Percentiles rank a stretch among this genome's conserved stretches.
Evolutionary conservation across 2,113 vertebrate species (phyloP).

Genomic region (Struthidea cinerea): DNA sequence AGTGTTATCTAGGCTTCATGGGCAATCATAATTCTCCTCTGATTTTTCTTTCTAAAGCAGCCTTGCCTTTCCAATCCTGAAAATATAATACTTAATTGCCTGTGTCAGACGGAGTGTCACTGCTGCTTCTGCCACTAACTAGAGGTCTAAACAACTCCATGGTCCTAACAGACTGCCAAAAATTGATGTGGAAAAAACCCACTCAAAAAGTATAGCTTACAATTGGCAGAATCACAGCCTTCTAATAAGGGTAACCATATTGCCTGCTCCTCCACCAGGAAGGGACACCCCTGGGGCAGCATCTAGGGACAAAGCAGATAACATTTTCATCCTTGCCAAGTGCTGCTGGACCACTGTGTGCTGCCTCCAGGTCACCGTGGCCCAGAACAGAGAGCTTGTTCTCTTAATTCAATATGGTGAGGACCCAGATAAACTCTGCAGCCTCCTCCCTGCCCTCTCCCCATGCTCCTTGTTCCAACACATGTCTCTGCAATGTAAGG

Average conservation of each 20-base stretch:
- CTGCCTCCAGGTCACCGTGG: accelerated
- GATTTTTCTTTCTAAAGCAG: background rate
- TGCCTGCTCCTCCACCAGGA: background rate
- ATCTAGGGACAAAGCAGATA: background rate
- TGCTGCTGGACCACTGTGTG: background rate
- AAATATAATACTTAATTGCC: background rate
- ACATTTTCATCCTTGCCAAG: background rate
- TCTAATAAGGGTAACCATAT: accelerated
- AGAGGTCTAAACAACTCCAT: background rate
- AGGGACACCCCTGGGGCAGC: background rate
- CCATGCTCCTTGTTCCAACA: background rate
- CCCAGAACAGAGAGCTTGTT: background rate
- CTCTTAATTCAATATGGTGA: background rate
- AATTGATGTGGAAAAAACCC: background rate
- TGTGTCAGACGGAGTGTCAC: background rate
- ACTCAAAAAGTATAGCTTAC: background rate
- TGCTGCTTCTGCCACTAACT: background rate
- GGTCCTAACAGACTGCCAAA: background rate
- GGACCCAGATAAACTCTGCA: background rate
- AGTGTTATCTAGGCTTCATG: background rate
- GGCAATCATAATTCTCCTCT: background rate
- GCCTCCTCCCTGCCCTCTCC: background rate
- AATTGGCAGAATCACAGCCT: background rate
- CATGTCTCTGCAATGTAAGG: accelerated
- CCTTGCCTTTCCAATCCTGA: background rate